Conservation (phyloP, 2,113 vertebrate genomes). For the Petrocephalus zakoni region DNA sequence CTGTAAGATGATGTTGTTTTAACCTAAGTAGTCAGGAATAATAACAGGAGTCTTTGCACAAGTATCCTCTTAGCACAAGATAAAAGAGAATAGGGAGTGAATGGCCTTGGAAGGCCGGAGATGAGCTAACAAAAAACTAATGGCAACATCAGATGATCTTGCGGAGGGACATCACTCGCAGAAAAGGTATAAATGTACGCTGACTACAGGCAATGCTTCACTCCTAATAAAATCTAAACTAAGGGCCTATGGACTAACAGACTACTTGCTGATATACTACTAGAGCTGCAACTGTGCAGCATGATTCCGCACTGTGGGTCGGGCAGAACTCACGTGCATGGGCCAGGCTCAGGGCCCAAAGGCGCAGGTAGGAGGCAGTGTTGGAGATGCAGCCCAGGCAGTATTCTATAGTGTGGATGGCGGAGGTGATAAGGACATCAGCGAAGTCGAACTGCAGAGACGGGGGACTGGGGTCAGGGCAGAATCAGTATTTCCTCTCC, state of each 20-base stretch:
- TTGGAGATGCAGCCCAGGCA: slow-evolving; percentile 97
- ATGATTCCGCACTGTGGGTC: not conserved
- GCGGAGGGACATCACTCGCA: not conserved
- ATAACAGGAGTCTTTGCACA: not conserved
- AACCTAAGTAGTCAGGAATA: not conserved
- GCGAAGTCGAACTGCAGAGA: slow-evolving; percentile 83
- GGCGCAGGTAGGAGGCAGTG: slow-evolving; percentile 89
- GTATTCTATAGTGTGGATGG: slow-evolving; percentile 97
- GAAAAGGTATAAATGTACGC: not conserved
- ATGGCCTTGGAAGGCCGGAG: not conserved
- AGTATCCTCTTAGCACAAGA: no score
- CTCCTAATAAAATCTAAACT: not conserved
- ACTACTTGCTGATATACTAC: not conserved
- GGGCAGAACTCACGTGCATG: slow-evolving; percentile 79
- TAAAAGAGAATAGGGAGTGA: not conserved
- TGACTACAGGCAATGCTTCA: not conserved
- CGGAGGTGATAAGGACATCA: slow-evolving; percentile 87
- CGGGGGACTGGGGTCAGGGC: slow-evolving; percentile 7
- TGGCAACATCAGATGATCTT: not conserved
- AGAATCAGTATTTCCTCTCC: not conserved
- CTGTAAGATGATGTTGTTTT: not conserved
- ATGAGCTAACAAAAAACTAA: not conserved
- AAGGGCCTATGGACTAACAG: not conserved
- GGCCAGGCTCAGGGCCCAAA: slow-evolving; percentile 95
- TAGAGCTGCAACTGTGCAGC: not conserved